A percentile compares a stretch with the other conserved stretches of the same genome.
Conservation (phyloP, 2,797 vertebrate genomes). For the Zalophus californianus region DNA sequence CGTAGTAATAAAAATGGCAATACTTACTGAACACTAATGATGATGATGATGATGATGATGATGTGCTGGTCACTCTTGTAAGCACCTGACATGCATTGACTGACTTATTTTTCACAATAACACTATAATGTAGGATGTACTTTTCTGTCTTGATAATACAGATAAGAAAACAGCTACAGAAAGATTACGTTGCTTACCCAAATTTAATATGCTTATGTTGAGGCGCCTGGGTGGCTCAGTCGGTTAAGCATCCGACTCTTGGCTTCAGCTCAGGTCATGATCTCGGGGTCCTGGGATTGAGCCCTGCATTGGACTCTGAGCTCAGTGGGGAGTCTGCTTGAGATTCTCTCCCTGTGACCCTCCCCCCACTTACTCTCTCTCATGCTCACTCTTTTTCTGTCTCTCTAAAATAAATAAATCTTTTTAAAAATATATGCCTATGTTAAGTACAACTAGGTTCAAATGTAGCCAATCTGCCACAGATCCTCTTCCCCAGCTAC, state of each 20-base stretch:
- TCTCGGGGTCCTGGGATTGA: not conserved
- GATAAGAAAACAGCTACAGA: not conserved
- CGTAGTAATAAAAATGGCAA: not conserved
- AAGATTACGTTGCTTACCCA: not conserved
- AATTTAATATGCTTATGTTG: not conserved
- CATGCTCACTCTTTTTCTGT: not conserved
- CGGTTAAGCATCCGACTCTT: not conserved
- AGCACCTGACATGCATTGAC: not conserved
- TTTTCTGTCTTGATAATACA: not conserved
- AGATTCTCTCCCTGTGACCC: not conserved
- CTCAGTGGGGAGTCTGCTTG: not conserved
- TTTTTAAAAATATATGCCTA: not conserved
- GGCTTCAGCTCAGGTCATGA: not conserved
- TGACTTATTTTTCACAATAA: not conserved
- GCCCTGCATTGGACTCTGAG: not conserved
- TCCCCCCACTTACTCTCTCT: not conserved
- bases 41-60: not conserved
- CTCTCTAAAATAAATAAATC: not conserved
- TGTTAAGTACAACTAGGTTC: not conserved
- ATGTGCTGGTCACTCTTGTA: not conserved
- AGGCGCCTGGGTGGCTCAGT: not conserved
- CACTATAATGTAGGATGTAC: not conserved
- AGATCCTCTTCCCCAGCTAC: not conserved
- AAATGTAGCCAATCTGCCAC: not conserved
- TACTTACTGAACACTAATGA: not conserved